Evolutionary conservation across 2,797 vertebrate species (phyloP), one percentile per base, ranked within the genome.

Genomic region (Margarornis squamiger): DNA sequence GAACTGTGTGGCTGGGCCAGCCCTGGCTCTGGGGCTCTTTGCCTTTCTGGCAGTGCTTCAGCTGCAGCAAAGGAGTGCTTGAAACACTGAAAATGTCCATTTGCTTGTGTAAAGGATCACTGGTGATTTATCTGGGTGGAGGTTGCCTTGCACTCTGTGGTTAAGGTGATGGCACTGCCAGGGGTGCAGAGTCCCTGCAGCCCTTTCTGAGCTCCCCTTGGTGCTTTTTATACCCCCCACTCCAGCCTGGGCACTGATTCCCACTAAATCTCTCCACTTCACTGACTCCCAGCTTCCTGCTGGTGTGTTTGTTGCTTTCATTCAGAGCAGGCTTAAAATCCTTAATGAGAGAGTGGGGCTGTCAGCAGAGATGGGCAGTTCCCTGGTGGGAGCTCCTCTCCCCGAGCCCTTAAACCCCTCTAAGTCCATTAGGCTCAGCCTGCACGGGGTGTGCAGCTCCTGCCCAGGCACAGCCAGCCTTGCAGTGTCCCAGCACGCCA

Each of bases 381-480:
- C 90, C 74, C 87, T 8, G 29, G 17, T 23, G 71, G 0, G 65
- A 93, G 61, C 70, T 55, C 5, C 77, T 51, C 76, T 61, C 27
- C 68, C 63, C 30, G 0, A 82, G 82, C 91, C 58, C 21, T 81
- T 81, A 86, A 92, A 78, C 75, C 90, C 72, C 39, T 48, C 49
- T 66, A 81, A 92, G 83, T 70, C 90, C 92, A 81, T 95, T 68
- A 91, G 85, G 73, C 73, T 68, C 32, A 59, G 90, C 68, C 81
- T 24, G 59, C 74, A 48, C 0, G 0, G 57, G 3, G 18, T 14
- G 36, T 27, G 77, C 34, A 34, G 55, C 43, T 41, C 5, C 43
- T 21, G 34, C 14, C 24, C 51, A 4, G 45, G 29, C 61, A 63
- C 62, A 32, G 20, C 22, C 4, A 6, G 48, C 81, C 17, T 29